Base-by-base conservation (phyloP, 2,113 vertebrate genomes). In the Xenotilapia longispinis region DNA sequence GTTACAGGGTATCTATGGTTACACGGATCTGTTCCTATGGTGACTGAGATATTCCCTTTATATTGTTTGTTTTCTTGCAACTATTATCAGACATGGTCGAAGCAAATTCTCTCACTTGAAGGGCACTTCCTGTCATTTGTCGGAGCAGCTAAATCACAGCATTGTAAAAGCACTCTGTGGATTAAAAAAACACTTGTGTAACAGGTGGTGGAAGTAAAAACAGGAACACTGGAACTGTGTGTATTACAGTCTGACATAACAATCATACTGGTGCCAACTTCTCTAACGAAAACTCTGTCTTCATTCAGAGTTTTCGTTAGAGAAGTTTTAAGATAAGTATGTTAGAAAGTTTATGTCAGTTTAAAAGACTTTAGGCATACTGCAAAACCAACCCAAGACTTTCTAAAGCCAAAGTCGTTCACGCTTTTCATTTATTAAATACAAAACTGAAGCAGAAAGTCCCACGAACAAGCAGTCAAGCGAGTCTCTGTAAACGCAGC, bases 1-100 rank as follows among this genome's bases (percentile, higher is more conserved):
- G 95, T 93, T 93, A 96, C 94, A 49, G 81, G 49, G 95, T 95
- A 93, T 95, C 95, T 95, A 96, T 96, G 95, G 95, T 95, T 94
- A 96, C 95, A 49, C 82, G 31, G 83, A 93, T 84, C 92, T 85
- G 94, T 96, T 95, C 94, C 95, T 95, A 95, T 95, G 91, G 93
- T 28, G 91, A 96, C 95, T 80, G 85, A 89, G 89, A 91, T 90
- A 33, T 94, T 88, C 51, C 78, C 73, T 85, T 94, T 75, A 78
- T 90, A 94, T 94, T 94, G 88, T 95, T 95, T 94, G 88, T 93
- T 93, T 93, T 90, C 87, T 92, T 93, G 79, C 58, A 85, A 91
- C 81, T 83, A 92, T 91, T 91, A 90, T 90, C 86, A 45, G 91
- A 89, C 73, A 84, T 23, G 85, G 85, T 87, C 47, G 81, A 91